Conservation (phyloP, 2,797 vertebrate genomes). For the Enteromius afrohamiltoni region DNA sequence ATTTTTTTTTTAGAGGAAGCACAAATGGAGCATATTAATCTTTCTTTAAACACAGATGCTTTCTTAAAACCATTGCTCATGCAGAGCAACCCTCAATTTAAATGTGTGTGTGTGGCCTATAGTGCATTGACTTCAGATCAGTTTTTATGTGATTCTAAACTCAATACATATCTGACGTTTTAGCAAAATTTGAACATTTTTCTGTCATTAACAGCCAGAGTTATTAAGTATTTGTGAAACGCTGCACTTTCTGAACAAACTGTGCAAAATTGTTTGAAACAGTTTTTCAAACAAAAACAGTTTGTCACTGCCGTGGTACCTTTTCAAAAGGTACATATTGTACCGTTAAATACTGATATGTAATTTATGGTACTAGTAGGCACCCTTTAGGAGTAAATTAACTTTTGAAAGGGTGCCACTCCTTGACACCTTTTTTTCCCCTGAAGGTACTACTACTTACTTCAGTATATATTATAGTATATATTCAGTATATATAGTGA, state of each 20-base stretch:
- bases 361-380: background rate
- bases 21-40: conserved; percentile 28
- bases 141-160: background rate
- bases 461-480: background rate
- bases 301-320: background rate
- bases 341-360: background rate
- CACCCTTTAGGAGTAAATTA: background rate
- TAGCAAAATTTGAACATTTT: background rate
- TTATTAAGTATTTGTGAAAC: background rate
- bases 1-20: conserved; percentile 21
- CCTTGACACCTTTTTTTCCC: background rate
- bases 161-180: background rate
- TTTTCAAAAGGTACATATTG: background rate
- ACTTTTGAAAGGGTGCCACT: background rate
- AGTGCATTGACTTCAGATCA: background rate
- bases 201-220: background rate
- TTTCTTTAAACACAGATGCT: conserved; percentile 39
- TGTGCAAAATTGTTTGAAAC: background rate
- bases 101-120: background rate
- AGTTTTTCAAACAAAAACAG: no score
- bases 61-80: conserved; percentile 8
- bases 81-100: background rate
- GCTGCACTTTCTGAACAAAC: background rate
- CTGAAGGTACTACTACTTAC: background rate
- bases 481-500: background rate